Base-by-base conservation (phyloP, 2,888 invertebrate genomes). In the Callyntrura guangdongensis region DNA sequence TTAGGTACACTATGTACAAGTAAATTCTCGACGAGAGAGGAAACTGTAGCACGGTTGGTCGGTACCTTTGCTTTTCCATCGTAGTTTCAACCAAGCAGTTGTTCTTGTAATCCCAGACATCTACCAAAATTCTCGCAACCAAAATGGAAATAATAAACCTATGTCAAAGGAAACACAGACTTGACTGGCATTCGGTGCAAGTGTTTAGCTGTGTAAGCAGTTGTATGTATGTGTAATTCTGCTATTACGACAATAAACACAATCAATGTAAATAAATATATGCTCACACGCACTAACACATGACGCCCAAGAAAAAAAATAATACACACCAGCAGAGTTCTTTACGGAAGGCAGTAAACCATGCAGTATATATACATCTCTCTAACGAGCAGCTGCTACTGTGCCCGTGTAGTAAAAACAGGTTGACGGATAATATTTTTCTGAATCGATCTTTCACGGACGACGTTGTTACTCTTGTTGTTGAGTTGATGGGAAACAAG, bases 251-350 rank as follows among this genome's bases (percentile, higher is more conserved):
- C 67, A 20, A 20, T 45, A 14, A 14, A 69, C 20, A 85, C 56
- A 72, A 74, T 74, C 74, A 61, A 86, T 74, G 59, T 25, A 74
- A 86, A 86, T 74, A 74, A 61, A 77, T 77, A 53, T 53, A 22
- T 20, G n/a, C n/a, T n/a, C n/a, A n/a, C n/a, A n/a, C n/a, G n/a
- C n/a, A n/a, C n/a, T n/a, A 47, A 47, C 11, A 14, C 12, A 1
- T 53, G 53, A 53, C 53, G 53, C 11, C 11, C 53, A 1, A 53
- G 53, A 53, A 53, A 53, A 53, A 14, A 53, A 53, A 53, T 1
- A n/a, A n/a, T n/a, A n/a, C n/a, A n/a, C n/a, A n/a, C n/a, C n/a
- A n/a, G n/a, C n/a, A n/a, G n/a, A n/a, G n/a, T n/a, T n/a, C n/a
- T n/a, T n/a, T n/a, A n/a, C n/a, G n/a, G n/a, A n/a, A n/a, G n/a